These are phyloP conservation scores for Lynx canadensis DNA, from an alignment of 2,113 vertebrate genomes.

Conservation along the genomic window DNA sequence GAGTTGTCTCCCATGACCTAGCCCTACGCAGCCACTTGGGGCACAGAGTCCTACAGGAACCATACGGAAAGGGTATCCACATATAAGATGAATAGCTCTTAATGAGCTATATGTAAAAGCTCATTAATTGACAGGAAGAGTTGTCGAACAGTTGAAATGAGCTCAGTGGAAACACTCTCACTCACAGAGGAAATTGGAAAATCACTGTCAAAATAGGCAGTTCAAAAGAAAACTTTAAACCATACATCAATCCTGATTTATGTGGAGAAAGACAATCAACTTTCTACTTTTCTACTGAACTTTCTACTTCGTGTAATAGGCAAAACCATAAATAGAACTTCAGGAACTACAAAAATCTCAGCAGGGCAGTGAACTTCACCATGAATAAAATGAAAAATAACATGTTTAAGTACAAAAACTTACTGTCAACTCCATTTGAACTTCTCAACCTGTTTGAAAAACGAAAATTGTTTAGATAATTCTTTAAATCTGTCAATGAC, in stretches of 20 bases:
- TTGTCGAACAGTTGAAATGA: not conserved
- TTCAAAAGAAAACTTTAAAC: not conserved
- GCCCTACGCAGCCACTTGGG: not conserved
- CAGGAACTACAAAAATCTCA: not conserved
- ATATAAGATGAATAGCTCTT: not conserved
- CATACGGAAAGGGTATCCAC: not conserved
- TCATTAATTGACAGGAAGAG: not conserved
- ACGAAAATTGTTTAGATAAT: slow-evolving; percentile 70
- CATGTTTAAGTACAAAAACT: slow-evolving; percentile 80
- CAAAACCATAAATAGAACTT: slow-evolving; percentile 30
- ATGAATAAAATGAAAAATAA: not conserved
- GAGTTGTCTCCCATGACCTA: not conserved
- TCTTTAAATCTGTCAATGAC: slow-evolving; percentile 46
- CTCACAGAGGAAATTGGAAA: not conserved
- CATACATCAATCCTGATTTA: not conserved
- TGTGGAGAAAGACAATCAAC: not conserved
- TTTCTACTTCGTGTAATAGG: not conserved
- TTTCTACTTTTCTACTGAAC: slow-evolving; percentile 4
- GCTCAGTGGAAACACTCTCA: not conserved
- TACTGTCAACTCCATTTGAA: slow-evolving; percentile 83
- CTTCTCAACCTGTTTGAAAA: slow-evolving; percentile 83
- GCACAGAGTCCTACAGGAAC: not conserved
- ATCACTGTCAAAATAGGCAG: not conserved
- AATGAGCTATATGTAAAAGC: not conserved
- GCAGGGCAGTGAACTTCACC: not conserved